Conservation (phyloP, 2,888 invertebrate genomes). For the Neoaliturus tenellus region DNA sequence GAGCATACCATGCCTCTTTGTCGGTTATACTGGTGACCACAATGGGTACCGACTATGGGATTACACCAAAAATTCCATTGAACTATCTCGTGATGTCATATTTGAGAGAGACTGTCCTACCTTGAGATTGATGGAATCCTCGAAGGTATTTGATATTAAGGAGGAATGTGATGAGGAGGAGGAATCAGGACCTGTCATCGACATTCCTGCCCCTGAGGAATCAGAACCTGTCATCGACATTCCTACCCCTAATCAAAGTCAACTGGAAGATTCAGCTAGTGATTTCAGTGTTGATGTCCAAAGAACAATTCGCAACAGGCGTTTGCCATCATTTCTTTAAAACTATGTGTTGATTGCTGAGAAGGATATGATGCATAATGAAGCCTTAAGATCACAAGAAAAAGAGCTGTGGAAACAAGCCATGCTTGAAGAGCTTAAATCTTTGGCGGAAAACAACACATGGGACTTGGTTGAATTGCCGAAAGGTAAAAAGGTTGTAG, state of each 20-base stretch:
- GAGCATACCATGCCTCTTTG: not conserved
- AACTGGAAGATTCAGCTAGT: not conserved
- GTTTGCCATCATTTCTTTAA: too few relatives aligned
- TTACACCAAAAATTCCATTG: not conserved
- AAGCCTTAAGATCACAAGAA: not conserved
- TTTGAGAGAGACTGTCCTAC: not conserved
- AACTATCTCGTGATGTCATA: not conserved
- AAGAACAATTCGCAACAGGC: too few relatives aligned
- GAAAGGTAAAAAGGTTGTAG: not conserved
- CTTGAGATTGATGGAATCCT: not conserved
- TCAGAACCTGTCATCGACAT: too few relatives aligned
- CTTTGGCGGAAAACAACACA: not conserved
- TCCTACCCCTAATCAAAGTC: not conserved
- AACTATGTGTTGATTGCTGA: too few relatives aligned
- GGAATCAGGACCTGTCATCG: not conserved
- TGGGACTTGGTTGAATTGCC: not conserved
- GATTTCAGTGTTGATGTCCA: too few relatives aligned
- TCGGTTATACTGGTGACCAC: not conserved
- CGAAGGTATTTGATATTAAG: not conserved
- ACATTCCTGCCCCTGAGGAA: not conserved
- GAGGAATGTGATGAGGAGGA: not conserved
- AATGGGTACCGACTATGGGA: not conserved
- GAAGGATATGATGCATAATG: too few relatives aligned
- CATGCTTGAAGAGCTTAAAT: not conserved
- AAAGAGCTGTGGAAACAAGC: not conserved